A percentile compares a stretch with the other conserved stretches of the same genome.
Evolutionary conservation across 1,140 invertebrate species (phyloP).

Genomic region (Semibalanus balanoides): DNA sequence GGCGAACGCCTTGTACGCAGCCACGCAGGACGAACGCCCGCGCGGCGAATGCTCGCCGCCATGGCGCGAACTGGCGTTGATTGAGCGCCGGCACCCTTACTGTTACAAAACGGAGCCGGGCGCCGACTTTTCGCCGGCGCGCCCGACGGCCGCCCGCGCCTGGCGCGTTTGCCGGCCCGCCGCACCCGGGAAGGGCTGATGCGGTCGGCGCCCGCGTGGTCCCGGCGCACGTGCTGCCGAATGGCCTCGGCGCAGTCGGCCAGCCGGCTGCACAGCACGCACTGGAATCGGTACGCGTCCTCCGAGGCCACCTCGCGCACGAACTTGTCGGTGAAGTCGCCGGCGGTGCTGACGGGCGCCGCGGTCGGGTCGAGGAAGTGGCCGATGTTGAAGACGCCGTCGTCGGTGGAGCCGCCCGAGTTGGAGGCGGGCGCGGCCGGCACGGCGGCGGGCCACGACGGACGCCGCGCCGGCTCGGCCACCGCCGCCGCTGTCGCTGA

Average conservation of each 20-base stretch:
- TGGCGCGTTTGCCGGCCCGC: background rate
- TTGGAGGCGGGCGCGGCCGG: too few relatives aligned
- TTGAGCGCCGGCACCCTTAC: background rate
- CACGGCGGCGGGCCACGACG: background rate
- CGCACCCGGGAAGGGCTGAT: background rate
- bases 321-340: conserved; percentile 6
- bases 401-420: background rate
- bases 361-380: background rate
- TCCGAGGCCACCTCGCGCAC: background rate
- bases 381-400: background rate
- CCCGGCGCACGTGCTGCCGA: background rate
- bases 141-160: background rate
- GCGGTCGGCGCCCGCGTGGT: conserved; percentile 3
- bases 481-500: too few relatives aligned
- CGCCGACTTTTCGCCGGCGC: too few relatives aligned
- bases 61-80: background rate
- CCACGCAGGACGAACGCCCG: background rate
- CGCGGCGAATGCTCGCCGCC: background rate
- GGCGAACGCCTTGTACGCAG: background rate
- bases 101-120: too few relatives aligned
- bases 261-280: conserved; percentile 1
- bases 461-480: too few relatives aligned
- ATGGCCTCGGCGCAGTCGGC: background rate
- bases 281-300: conserved; percentile 1
- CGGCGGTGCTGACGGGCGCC: background rate